These are phyloP conservation scores for Operophtera brumata DNA, from an alignment of 2,888 invertebrate genomes.

Conservation along the genomic window DNA sequence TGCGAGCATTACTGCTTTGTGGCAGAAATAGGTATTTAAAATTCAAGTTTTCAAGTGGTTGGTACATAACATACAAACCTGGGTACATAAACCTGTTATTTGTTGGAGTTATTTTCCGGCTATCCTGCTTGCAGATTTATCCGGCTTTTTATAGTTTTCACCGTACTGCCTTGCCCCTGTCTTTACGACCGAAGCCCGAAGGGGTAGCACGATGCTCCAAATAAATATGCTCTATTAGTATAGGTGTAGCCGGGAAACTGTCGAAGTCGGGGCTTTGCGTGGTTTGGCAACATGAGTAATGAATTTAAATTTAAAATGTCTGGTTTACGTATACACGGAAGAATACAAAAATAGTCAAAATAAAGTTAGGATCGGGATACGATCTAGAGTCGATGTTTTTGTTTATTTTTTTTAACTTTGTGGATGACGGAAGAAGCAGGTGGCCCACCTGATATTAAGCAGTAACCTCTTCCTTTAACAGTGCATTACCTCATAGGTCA, in stretches of 20 bases:
- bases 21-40: too few species aligned
- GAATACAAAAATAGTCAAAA: too few species aligned
- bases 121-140: background rate
- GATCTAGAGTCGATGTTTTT: too few species aligned
- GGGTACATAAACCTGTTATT: background rate
- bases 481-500: too few species aligned
- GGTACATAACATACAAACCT: background rate
- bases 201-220: conserved; percentile 26
- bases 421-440: too few species aligned
- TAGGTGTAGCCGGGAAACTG: conserved; percentile 24
- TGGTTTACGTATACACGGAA: background rate
- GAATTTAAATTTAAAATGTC: conserved; percentile 33
- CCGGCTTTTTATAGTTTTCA: conserved; percentile 8
- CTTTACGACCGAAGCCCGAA: conserved; percentile 32
- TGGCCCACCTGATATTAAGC: too few species aligned
- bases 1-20: too few species aligned
- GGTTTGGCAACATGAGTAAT: conserved; percentile 27
- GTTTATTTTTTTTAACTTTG: too few species aligned
- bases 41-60: too few species aligned
- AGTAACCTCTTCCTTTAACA: too few species aligned
- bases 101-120: too few species aligned
- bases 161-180: conserved; percentile 9
- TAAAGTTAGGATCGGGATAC: too few species aligned
- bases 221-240: conserved; percentile 35
- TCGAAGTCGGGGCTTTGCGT: conserved; percentile 25